These are phyloP conservation scores for Lineus longissimus DNA, from an alignment of 1,140 invertebrate genomes.

Conservation along the genomic window DNA sequence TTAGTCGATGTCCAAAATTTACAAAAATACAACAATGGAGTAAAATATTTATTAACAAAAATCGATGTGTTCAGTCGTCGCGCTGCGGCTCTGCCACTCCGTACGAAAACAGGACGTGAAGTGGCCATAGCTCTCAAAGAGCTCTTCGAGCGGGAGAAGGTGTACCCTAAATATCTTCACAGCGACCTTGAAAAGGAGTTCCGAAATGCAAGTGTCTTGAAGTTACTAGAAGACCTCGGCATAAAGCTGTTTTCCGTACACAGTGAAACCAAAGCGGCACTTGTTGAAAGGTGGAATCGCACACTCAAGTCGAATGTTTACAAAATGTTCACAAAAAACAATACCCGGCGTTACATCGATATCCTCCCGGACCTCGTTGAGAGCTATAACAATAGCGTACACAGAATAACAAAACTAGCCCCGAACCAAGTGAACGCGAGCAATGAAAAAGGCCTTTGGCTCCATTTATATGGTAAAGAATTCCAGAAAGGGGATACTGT, in stretches of 20 bases:
- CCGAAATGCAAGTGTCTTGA: constrained; percentile 16
- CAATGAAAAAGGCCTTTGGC: neutral
- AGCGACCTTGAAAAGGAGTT: constrained; percentile 18
- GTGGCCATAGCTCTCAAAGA: constrained; percentile 26
- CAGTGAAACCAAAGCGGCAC: constrained; percentile 52
- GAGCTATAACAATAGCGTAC: constrained; percentile 52
- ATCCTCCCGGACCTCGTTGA: constrained; percentile 42
- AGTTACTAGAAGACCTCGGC: constrained; percentile 8
- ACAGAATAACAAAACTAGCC: constrained; percentile 49
- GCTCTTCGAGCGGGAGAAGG: constrained; percentile 21
- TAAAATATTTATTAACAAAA: constrained; percentile 53
- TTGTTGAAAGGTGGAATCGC: constrained; percentile 54
- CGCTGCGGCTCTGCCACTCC: constrained; percentile 52
- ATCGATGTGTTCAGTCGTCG: constrained; percentile 56
- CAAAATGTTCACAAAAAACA: constrained; percentile 50
- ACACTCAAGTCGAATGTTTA: constrained; percentile 55
- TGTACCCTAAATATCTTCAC: neutral
- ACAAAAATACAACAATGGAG: constrained; percentile 45
- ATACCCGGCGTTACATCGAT: constrained; percentile 49
- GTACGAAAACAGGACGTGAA: constrained; percentile 50
- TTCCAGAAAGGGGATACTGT: too few relatives aligned
- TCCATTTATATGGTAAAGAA: neutral
- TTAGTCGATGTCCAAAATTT: constrained; percentile 39
- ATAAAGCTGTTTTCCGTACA: constrained; percentile 22
- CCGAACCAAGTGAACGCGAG: constrained; percentile 34